Percentiles rank a stretch among this genome's conserved stretches.
Conservation (phyloP, 2,113 vertebrate species). For the Protobothrops mucrosquamatus region DNA sequence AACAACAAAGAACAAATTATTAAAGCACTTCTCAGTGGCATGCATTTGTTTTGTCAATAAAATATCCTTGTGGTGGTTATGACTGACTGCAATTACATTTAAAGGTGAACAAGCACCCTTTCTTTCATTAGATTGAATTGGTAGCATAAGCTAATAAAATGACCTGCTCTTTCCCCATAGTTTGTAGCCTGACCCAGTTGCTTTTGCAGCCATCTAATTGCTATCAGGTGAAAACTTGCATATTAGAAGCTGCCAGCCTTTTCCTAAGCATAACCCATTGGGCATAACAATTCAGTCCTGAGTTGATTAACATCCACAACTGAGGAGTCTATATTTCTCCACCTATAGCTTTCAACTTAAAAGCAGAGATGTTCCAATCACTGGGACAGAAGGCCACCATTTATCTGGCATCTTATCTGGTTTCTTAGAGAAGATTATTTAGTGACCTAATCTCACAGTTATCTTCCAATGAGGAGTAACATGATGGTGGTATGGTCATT, state of each 20-base stretch:
- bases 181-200: not conserved
- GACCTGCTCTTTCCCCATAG: not conserved
- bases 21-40: conserved; percentile 39
- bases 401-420: not conserved
- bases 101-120: not conserved
- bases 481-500: not conserved
- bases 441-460: not conserved
- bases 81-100: not conserved
- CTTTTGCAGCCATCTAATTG: not conserved
- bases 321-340: not conserved
- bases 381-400: not conserved
- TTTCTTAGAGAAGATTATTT: not conserved
- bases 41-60: conserved; percentile 43
- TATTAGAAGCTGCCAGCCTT: not conserved
- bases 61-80: not conserved
- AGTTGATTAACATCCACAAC: not conserved
- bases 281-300: not conserved
- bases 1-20: not conserved
- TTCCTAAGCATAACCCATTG: not conserved
- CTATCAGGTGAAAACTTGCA: not conserved
- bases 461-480: not conserved
- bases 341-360: not conserved
- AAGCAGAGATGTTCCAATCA: not conserved
- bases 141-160: not conserved
- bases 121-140: not conserved